Base-by-base conservation (phyloP, 1,140 invertebrate species). In the Megathymus violae region DNA sequence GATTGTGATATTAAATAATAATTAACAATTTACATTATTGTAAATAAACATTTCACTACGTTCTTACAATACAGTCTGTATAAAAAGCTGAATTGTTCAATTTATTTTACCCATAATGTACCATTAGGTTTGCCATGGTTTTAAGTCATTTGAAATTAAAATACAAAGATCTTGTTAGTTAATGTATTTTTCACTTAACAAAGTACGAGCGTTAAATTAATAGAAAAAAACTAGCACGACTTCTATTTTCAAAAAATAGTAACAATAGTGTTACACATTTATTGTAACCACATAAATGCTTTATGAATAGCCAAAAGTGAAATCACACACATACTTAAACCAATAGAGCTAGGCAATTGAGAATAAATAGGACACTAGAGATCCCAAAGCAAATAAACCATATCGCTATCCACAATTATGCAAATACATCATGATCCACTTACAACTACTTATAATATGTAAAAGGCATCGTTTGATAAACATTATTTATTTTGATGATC, bases 391-490 rank as follows among this genome's bases (percentile, higher is more conserved):
- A 73, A 77, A 61, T 48, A 59, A 64, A 69, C 19, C 54, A 62
- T 67, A 80, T 70, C 46, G 64, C 80, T 86, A 85, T 84, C 69
- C 76, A 87, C 80, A 85, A 82, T 87, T 81, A 86, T 82, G 78
- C 79, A 68, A 81, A 66, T 5, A 16, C 52, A 56, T 76, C 76
- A 80, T 74, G 76, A 79, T 82, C n/a, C n/a, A n/a, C 84, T 89
- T 86, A 87, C 64, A 75, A 68, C 84, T 89, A 88, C 85, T 88
- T 89, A 89, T 73, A 80, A 67, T 69, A 82, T 87, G 84, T 82
- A 87, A 86, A 89, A 89, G 87, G 87, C 85, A 89, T 87, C 84
- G 64, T 74, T 88, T 84, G 77, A 80, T 82, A 76, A 71, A 82
- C 4, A 78, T 66, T 71, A 76, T 82, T 71, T 74, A 68, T 80